Base-by-base conservation (phyloP, 2,888 invertebrate genomes). In the Sphaeridia pumilis region DNA sequence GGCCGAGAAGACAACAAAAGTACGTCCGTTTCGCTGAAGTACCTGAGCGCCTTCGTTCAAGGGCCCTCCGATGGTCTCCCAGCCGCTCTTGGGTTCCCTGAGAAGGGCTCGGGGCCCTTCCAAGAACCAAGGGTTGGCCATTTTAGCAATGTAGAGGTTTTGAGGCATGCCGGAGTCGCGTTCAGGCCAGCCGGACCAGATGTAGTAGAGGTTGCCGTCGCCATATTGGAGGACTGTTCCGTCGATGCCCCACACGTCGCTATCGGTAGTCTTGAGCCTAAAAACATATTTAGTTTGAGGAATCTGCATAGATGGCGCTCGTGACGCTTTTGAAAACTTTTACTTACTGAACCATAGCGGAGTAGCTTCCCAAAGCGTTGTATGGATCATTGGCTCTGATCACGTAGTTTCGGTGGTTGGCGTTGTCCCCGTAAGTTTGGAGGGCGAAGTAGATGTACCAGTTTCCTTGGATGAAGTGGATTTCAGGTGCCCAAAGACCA, bases 171-270 rank as follows among this genome's bases (percentile, higher is more conserved):
- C 58, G 17, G 59, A 50, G 31, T 61, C 49, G 4, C 55, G 52
- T 17, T n/a, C 48, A 36, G 60, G 60, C 64, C 64, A 61, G 2
- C 64, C 61, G 4, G 59, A 58, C 59, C 60, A 62, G 12, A 62
- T 55, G 43, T 58, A 50, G 43, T 64, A 64, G 44, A 59, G 45
- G 25, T 46, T 34, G 3, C 61, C 61, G 26, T 60, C 57, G 12
- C 56, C 56, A 50, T 64, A 47, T 20, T 53, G 48, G 2, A 50
- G 2, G 2, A 50, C 50, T 12, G 38, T 38, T 12, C 38, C 38
- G 17, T 38, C 38, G 12, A 38, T 14, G 7, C 38, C 38, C 7
- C 17, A 38, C 5, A 7, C 17, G 17, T 38, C 38, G 12, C 5
- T 17, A 38, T 38, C 17, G 38, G 17, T 17, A 5, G 38, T 14